Percentiles rank a stretch among this genome's conserved stretches.
Conservation (phyloP, 2,797 vertebrate species). For the Bucorvus abyssinicus region DNA sequence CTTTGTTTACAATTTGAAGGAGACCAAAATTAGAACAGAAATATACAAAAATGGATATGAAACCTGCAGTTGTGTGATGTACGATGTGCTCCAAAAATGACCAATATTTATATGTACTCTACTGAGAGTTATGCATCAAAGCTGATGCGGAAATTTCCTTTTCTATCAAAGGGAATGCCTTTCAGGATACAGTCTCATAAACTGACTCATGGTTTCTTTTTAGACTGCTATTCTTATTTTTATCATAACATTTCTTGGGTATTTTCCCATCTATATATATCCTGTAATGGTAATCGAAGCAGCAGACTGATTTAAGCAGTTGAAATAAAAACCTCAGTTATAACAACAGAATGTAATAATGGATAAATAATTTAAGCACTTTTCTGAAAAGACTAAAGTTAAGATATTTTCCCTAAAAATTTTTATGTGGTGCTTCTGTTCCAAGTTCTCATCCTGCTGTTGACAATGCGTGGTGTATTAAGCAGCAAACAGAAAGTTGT, state of each 20-base stretch:
- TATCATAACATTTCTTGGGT: neutral
- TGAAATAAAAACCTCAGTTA: neutral
- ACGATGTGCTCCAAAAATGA: conserved; percentile 30
- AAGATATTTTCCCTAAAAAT: neutral
- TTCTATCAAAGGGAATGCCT: neutral
- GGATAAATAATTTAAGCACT: neutral
- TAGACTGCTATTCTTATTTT: neutral
- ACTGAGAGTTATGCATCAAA: conserved; percentile 30
- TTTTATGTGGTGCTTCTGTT: neutral
- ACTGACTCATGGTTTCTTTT: neutral
- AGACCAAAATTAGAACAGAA: conserved; percentile 28
- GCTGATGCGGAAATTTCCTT: neutral
- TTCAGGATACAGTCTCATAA: conserved; percentile 18
- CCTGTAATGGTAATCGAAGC: neutral
- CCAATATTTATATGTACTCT: conserved; percentile 16
- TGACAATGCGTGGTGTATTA: neutral
- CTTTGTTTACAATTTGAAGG: neutral
- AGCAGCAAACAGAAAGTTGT: neutral
- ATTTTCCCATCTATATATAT: conserved; percentile 35
- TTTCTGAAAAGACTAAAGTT: neutral
- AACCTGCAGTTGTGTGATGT: conserved; percentile 1
- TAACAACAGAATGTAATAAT: neutral
- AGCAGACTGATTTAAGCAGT: neutral
- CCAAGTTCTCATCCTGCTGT: neutral
- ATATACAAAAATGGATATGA: neutral